Conservation (phyloP, 2,113 vertebrate genomes). For the Theristicus caerulescens region DNA sequence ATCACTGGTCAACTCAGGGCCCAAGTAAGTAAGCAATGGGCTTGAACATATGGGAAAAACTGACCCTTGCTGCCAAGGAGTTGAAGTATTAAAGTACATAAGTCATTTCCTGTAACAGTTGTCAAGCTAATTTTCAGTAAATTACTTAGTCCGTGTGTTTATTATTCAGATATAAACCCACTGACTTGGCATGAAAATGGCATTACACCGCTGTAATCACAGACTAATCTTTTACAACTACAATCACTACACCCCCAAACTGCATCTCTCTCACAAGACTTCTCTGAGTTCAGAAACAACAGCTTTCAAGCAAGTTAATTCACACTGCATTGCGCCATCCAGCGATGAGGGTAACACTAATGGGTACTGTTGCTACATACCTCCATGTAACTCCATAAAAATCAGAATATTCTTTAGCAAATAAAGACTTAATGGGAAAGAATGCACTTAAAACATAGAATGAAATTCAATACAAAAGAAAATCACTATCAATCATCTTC, state of each 20-base stretch:
- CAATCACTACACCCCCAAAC: not conserved
- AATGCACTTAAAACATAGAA: not conserved
- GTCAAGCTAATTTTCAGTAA: conserved; percentile 55
- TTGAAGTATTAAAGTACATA: conserved; percentile 56
- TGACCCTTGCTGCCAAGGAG: conserved; percentile 35
- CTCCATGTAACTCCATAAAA: not conserved
- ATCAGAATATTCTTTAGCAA: not conserved
- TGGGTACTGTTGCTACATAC: not conserved
- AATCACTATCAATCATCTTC: not conserved
- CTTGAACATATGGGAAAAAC: not conserved
- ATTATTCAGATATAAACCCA: conserved; percentile 51
- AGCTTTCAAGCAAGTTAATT: not conserved
- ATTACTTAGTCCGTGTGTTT: conserved; percentile 40
- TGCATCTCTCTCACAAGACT: not conserved
- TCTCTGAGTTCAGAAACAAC: not conserved
- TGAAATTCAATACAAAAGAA: not conserved
- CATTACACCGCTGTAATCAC: conserved; percentile 2
- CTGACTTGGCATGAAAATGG: not conserved
- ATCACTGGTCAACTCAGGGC: not conserved
- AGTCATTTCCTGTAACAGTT: conserved; percentile 50
- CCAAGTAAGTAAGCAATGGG: not conserved
- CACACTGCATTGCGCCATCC: not conserved
- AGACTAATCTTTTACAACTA: not conserved
- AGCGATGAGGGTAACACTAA: not conserved
- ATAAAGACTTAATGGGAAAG: not conserved